These are phyloP conservation scores for Nomada fucata DNA, from an alignment of 2,888 invertebrate species.

Conservation along the genomic window DNA sequence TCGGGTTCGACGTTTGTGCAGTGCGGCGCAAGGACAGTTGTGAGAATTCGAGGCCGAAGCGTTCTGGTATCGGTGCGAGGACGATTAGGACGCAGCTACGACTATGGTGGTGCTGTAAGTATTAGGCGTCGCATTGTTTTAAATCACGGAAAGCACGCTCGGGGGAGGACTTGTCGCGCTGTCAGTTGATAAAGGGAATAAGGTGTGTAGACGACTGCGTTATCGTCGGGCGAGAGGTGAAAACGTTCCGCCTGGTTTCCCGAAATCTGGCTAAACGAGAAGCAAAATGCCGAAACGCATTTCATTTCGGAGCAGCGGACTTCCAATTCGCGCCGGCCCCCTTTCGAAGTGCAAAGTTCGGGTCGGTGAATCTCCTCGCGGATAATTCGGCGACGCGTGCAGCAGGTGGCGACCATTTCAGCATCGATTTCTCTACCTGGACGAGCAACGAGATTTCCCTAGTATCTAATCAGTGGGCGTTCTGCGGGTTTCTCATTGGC, in stretches of 20 bases:
- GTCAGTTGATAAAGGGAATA: not conserved
- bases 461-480: conserved; percentile 83
- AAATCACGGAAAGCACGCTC: not conserved
- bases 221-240: too few relatives aligned
- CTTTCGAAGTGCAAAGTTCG: too few relatives aligned
- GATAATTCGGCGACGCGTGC: conserved; percentile 27
- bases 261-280: too few relatives aligned
- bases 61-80: conserved; percentile 28
- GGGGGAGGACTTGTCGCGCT: not conserved
- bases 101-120: conserved; percentile 84
- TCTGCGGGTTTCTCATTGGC: conserved; percentile 79
- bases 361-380: not conserved
- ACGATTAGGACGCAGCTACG: conserved; percentile 73
- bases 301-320: too few relatives aligned
- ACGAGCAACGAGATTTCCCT: conserved; percentile 68
- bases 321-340: too few relatives aligned
- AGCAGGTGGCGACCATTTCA: conserved; percentile 63
- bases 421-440: conserved; percentile 74
- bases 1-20: not conserved
- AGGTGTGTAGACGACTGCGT: too few relatives aligned
- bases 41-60: not conserved
- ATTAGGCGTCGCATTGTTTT: not conserved
- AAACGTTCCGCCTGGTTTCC: too few relatives aligned
- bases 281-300: too few relatives aligned
- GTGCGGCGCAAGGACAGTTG: not conserved